Evolutionary conservation across 92 coral and sea anemone species (phyloP).

Genomic region (Pocillopora meandrina): DNA sequence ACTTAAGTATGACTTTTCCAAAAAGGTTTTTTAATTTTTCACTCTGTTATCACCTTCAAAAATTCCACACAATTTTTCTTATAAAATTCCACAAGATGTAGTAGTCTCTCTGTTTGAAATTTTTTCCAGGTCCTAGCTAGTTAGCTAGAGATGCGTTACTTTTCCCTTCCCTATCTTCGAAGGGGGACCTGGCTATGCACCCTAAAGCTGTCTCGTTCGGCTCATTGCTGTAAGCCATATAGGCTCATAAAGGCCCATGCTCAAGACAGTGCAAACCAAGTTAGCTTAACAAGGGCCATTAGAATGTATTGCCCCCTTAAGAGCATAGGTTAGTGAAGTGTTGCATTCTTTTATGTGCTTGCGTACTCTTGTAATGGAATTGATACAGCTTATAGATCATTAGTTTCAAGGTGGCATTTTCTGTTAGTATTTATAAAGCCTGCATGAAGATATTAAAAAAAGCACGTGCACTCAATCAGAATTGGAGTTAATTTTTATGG

Average conservation of each 20-base stretch:
- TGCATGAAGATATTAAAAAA: too few species aligned
- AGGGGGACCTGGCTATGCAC: constrained; percentile 43
- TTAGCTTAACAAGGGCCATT: constrained; percentile 47
- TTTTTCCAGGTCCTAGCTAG: constrained; percentile 36
- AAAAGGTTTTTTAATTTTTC: not conserved
- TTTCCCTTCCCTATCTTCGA: constrained; percentile 18
- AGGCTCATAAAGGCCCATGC: constrained; percentile 26
- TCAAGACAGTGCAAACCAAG: constrained; percentile 33
- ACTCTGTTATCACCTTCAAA: not conserved
- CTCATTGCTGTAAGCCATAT: constrained; percentile 25
- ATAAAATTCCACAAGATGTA: not conserved
- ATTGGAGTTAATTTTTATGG: too few species aligned
- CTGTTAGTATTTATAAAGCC: too few species aligned
- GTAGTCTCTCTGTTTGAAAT: constrained; percentile 7
- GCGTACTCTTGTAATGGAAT: not conserved
- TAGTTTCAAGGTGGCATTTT: too few species aligned
- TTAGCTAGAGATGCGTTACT: constrained; percentile 42
- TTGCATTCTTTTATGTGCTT: not conserved
- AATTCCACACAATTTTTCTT: not conserved
- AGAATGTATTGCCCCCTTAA: constrained; percentile 63
- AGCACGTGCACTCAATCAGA: too few species aligned
- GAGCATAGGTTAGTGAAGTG: constrained; percentile 65
- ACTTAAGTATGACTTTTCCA: not conserved
- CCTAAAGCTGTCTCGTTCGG: constrained; percentile 29
- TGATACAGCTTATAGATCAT: not conserved